Percentiles rank a stretch among this genome's conserved stretches.
These are phyloP conservation scores for Pollicipes pollicipes DNA, from an alignment of 1,140 invertebrate genomes.

Conservation along the genomic window DNA sequence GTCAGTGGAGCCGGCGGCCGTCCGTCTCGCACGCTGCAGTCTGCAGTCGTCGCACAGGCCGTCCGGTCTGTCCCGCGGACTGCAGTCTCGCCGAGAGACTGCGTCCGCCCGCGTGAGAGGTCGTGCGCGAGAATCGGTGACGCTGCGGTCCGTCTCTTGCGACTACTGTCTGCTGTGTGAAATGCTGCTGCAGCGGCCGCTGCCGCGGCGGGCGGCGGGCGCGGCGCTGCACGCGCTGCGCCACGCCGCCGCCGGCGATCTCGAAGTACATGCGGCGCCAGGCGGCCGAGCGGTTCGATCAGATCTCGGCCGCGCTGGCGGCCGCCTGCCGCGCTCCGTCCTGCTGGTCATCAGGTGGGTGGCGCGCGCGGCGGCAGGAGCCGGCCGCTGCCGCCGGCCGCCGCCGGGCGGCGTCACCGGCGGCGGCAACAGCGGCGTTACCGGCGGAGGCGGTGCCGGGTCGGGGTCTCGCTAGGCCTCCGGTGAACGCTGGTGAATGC, in stretches of 20 bases:
- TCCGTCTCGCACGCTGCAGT: too few species aligned
- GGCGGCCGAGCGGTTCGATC: conserved; percentile 43
- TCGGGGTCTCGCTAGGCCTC: too few species aligned
- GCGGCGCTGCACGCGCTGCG: conserved; percentile 32
- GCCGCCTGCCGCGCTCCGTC: conserved; percentile 43
- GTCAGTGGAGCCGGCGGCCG: conserved; percentile 25
- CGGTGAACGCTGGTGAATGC: too few species aligned
- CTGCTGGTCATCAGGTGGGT: conserved; percentile 44
- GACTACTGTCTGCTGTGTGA: conserved; percentile 45
- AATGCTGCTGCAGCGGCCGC: conserved; percentile 47
- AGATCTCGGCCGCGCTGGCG: conserved; percentile 43
- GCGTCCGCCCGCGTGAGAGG: too few species aligned
- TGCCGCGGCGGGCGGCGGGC: conserved; percentile 28
- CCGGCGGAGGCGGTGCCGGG: too few species aligned
- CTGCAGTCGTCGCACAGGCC: too few species aligned
- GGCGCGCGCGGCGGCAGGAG: conserved; percentile 32
- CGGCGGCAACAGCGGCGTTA: too few species aligned
- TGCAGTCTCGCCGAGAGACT: too few species aligned
- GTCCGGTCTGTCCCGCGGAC: too few species aligned
- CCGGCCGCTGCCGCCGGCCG: conserved; percentile 42
- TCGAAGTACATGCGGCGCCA: conserved; percentile 41
- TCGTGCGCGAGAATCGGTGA: neutral
- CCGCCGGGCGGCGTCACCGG: conserved; percentile 45
- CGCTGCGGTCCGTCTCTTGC: conserved; percentile 20
- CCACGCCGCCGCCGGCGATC: conserved; percentile 31